A percentile compares a stretch with the other conserved stretches of the same genome.
These are phyloP conservation scores for Pocillopora meandrina DNA, from an alignment of 92 coral and sea anemone species.

Conservation along the genomic window DNA sequence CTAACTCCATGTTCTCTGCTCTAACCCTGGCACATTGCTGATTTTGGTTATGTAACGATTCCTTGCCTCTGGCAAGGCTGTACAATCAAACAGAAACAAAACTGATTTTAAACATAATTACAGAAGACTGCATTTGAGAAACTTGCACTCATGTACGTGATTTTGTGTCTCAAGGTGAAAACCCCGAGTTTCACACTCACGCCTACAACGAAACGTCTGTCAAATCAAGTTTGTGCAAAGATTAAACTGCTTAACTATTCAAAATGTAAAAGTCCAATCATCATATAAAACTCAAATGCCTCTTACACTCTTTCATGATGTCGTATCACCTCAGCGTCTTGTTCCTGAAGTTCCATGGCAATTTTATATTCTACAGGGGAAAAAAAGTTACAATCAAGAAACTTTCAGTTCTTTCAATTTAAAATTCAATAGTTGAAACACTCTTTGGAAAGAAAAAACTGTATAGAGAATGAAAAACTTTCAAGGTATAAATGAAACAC, in stretches of 20 bases:
- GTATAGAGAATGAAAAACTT: no score
- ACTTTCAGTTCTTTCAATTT: background rate
- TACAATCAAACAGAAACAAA: background rate
- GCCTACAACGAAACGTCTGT: no score
- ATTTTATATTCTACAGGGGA: slow-evolving; percentile 47
- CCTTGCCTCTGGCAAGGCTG: slow-evolving; percentile 73
- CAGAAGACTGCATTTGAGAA: no score
- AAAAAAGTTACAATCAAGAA: background rate
- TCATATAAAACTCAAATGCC: background rate
- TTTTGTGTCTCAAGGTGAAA: no score
- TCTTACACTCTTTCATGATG: slow-evolving; percentile 76
- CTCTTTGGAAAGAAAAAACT: no score
- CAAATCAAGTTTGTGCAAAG: no score
- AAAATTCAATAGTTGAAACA: no score
- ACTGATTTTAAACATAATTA: background rate
- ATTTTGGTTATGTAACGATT: slow-evolving; percentile 66
- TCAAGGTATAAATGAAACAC: no score
- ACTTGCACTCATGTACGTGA: no score
- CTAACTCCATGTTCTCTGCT: slow-evolving; percentile 83
- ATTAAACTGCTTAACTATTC: no score
- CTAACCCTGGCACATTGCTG: slow-evolving; percentile 80
- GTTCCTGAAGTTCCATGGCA: slow-evolving; percentile 53
- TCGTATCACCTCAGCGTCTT: slow-evolving; percentile 65
- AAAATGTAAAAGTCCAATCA: background rate
- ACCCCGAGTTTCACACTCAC: no score